Percentiles rank a stretch among this genome's conserved stretches.
These are phyloP conservation scores for Thereva unica DNA, from an alignment of 2,888 invertebrate species.

Conservation along the genomic window DNA sequence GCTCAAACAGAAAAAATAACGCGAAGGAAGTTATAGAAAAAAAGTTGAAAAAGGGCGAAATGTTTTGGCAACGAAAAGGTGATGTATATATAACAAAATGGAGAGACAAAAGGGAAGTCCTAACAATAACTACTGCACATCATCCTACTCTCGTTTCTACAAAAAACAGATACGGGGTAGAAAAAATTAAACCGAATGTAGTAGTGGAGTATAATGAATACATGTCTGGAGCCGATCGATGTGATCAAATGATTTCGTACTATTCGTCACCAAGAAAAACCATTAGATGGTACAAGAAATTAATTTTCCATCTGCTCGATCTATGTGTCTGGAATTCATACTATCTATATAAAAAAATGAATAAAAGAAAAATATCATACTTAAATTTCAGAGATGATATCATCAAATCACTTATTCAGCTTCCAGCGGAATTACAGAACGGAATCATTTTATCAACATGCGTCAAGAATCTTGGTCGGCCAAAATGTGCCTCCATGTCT, in stretches of 20 bases:
- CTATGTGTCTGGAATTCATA: conserved; percentile 1
- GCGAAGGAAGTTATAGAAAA: conserved; percentile 6
- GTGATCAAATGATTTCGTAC: not conserved
- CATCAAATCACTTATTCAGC: too few relatives aligned
- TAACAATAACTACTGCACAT: conserved; percentile 24
- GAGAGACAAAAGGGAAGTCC: conserved; percentile 19
- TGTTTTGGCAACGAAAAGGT: conserved; percentile 5
- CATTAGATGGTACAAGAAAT: conserved; percentile 14
- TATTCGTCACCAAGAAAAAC: conserved; percentile 14
- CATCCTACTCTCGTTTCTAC: not conserved
- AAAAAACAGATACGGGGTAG: conserved; percentile 9
- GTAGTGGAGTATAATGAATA: not conserved
- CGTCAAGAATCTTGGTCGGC: not conserved
- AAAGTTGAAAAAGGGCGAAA: conserved; percentile 33
- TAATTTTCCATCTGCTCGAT: conserved; percentile 16
- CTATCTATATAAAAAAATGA: conserved; percentile 3
- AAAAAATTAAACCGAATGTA: conserved; percentile 24
- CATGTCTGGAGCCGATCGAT: not conserved
- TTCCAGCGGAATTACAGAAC: not conserved
- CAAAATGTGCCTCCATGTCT: not conserved
- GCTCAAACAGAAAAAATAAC: conserved; percentile 25
- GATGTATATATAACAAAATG: conserved; percentile 12
- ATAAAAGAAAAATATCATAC: too few relatives aligned
- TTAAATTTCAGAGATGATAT: too few relatives aligned
- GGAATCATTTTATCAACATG: not conserved